Evolutionary conservation across 2,797 vertebrate species (phyloP).

Genomic region (Margarornis squamiger): DNA sequence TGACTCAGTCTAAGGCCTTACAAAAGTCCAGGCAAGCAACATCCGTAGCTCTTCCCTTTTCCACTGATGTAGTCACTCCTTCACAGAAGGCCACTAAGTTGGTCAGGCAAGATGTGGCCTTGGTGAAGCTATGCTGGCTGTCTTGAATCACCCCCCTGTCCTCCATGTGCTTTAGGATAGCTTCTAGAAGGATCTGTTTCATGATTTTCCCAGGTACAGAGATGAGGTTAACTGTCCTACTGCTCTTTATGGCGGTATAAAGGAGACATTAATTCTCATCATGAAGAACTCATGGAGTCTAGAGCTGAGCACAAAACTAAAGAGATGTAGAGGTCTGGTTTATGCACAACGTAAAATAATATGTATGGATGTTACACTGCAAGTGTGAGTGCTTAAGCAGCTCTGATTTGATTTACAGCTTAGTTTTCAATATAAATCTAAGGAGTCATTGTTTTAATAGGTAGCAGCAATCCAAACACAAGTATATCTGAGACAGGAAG

Average conservation of each 20-base stretch:
- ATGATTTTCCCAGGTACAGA: not conserved
- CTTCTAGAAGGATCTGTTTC: not conserved
- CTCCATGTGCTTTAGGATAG: not conserved
- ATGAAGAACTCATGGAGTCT: not conserved
- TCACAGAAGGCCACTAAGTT: not conserved
- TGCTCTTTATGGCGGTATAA: not conserved
- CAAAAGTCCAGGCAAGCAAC: not conserved
- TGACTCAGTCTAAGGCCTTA: not conserved
- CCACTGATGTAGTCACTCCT: not conserved
- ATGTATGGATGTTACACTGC: not conserved
- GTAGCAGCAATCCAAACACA: conserved; percentile 82
- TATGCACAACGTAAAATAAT: not conserved
- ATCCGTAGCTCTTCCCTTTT: not conserved
- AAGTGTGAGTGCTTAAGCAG: not conserved
- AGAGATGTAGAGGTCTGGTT: not conserved
- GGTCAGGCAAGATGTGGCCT: not conserved
- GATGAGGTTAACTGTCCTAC: not conserved
- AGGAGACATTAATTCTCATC: not conserved
- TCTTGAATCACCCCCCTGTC: not conserved
- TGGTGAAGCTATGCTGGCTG: not conserved
- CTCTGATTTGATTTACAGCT: not conserved
- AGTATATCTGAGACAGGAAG: conserved; percentile 82
- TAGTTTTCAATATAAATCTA: not conserved
- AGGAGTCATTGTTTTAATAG: conserved; percentile 50
- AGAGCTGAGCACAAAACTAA: not conserved